Evolutionary conservation across 2,797 vertebrate genomes (phyloP).

Genomic region (Channa striata): DNA sequence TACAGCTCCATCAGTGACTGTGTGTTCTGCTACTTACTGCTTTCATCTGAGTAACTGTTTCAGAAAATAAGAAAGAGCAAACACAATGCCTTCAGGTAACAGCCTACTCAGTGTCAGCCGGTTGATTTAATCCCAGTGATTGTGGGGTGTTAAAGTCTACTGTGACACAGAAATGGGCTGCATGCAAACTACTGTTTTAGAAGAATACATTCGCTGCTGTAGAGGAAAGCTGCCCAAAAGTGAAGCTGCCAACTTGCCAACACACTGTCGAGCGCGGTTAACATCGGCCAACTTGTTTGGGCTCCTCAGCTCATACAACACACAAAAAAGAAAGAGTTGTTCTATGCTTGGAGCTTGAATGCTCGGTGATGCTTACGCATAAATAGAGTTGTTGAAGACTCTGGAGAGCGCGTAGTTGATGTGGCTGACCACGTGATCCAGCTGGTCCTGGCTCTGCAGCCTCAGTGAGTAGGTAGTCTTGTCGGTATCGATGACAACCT

Average conservation of each 20-base stretch:
- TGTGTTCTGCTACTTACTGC: constrained; percentile 19
- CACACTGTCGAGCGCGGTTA: constrained; percentile 50
- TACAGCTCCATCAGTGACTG: constrained; percentile 8
- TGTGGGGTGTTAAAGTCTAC: constrained; percentile 50
- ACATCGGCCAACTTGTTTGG: constrained; percentile 44
- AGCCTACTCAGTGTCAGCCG: constrained; percentile 54
- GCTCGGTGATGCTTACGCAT: constrained; percentile 79
- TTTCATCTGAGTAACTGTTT: constrained; percentile 42
- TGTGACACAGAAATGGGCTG: constrained; percentile 52
- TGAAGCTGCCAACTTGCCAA: constrained; percentile 54
- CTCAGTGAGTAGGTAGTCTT: constrained; percentile 88
- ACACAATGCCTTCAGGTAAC: constrained; percentile 48
- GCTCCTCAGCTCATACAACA: constrained; percentile 21
- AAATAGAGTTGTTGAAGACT: constrained; percentile 91
- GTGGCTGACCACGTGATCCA: constrained; percentile 89
- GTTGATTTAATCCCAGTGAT: constrained; percentile 64
- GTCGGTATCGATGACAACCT: constrained; percentile 93
- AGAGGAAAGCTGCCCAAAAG: constrained; percentile 39
- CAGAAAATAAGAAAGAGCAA: constrained; percentile 14
- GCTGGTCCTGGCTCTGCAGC: constrained; percentile 87
- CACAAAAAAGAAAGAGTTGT: constrained; percentile 28
- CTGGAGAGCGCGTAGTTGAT: constrained; percentile 90
- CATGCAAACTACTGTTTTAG: constrained; percentile 47
- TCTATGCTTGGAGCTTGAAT: not conserved
- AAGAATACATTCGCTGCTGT: constrained; percentile 48